Percentiles rank a stretch among this genome's conserved stretches.
These are phyloP conservation scores for Drymonia ruficornis DNA, from an alignment of 2,888 invertebrate genomes.

Conservation along the genomic window DNA sequence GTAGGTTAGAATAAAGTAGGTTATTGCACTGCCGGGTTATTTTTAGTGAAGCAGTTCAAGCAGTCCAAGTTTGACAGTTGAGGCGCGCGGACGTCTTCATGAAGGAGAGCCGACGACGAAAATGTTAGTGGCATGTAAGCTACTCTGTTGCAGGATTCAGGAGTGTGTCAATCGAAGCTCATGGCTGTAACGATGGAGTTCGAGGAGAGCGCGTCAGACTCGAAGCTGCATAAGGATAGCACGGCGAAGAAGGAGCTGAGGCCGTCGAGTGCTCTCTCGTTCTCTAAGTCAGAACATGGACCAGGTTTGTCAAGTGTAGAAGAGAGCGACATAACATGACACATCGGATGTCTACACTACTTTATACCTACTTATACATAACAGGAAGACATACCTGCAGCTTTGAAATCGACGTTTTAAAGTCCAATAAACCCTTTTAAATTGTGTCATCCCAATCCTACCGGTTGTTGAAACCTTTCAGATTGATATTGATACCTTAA, in stretches of 20 bases:
- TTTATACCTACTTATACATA: neutral
- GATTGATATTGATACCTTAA: no score
- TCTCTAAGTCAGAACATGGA: conserved; percentile 76
- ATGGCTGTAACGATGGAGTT: conserved; percentile 82
- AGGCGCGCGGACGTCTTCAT: conserved; percentile 55
- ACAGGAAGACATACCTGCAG: no score
- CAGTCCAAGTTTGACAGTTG: conserved; percentile 61
- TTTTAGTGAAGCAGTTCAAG: conserved; percentile 67
- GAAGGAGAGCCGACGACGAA: conserved; percentile 47
- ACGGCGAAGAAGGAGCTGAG: conserved; percentile 70
- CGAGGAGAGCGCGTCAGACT: conserved; percentile 77
- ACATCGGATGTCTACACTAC: neutral
- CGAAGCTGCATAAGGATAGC: conserved; percentile 76
- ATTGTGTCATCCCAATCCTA: no score
- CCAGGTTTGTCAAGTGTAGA: conserved; percentile 53
- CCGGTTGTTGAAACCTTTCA: no score
- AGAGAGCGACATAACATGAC: conserved; percentile 6
- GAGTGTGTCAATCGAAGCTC: conserved; percentile 46
- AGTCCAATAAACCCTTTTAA: no score
- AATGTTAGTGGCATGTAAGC: conserved; percentile 35
- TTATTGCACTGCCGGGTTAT: conserved; percentile 78
- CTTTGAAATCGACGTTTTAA: no score
- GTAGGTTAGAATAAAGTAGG: conserved; percentile 83
- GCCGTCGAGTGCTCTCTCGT: conserved; percentile 72
- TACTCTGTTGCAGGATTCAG: conserved; percentile 60